Evolutionary conservation across 2,113 vertebrate genomes (phyloP).

Genomic region (Melanocharis versteri): DNA sequence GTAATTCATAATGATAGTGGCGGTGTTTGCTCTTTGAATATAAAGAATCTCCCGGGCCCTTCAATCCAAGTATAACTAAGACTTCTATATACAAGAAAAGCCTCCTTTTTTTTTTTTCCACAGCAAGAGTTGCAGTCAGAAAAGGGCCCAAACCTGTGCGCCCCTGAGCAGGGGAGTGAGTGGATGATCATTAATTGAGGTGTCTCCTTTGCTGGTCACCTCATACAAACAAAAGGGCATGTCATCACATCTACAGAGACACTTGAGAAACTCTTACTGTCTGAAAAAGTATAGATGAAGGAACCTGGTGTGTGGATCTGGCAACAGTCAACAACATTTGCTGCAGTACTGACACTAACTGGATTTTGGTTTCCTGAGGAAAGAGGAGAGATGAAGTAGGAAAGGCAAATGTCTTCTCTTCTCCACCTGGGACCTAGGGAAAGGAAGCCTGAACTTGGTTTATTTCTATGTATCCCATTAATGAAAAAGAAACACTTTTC

Average conservation of each 20-base stretch:
- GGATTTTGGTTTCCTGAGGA: background rate
- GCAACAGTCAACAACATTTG: background rate
- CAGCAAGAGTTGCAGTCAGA: background rate
- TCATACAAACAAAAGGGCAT: background rate
- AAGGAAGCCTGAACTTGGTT: background rate
- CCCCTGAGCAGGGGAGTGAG: background rate
- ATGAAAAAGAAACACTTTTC: background rate
- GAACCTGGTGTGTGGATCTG: background rate
- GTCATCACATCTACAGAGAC: background rate
- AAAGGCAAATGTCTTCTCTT: accelerated
- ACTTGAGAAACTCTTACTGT: background rate
- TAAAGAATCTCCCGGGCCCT: constrained; percentile 51
- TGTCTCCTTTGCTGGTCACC: background rate
- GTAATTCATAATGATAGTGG: constrained; percentile 69
- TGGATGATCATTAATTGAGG: background rate
- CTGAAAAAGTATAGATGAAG: background rate
- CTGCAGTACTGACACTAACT: background rate
- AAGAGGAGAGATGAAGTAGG: background rate
- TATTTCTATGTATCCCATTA: background rate
- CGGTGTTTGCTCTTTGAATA: constrained; percentile 59
- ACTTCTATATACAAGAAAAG: background rate
- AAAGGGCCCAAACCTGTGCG: background rate
- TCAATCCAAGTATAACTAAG: constrained; percentile 1
- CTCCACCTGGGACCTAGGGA: background rate
- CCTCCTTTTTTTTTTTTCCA: background rate